Conservation (phyloP, 1,140 invertebrate species). For the Anoplolepis gracilipes region DNA sequence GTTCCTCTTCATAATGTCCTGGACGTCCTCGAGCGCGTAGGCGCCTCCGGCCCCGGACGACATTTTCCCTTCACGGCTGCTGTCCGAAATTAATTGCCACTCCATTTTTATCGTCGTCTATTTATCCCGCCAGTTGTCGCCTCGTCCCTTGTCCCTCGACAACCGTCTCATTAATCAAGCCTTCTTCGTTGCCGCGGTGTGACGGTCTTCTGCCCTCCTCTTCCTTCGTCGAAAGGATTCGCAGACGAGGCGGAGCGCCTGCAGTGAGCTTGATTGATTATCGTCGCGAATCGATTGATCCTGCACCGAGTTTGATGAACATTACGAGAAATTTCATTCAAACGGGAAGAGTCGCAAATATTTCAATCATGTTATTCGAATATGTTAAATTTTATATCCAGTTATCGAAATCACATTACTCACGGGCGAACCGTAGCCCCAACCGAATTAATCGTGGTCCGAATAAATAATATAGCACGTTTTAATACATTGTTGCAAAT, state of each 20-base stretch:
- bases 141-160: constrained; percentile 75
- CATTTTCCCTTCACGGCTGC: constrained; percentile 66
- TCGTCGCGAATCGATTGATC: constrained; percentile 68
- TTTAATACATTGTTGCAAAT: constrained; percentile 54
- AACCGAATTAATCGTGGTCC: constrained; percentile 44
- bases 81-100: constrained; percentile 81
- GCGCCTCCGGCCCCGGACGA: constrained; percentile 63
- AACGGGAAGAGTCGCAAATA: constrained; percentile 33
- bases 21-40: constrained; percentile 71
- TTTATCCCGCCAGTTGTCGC: constrained; percentile 77
- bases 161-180: constrained; percentile 79
- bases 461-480: constrained; percentile 48
- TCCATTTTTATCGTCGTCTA: constrained; percentile 80
- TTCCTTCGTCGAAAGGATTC: constrained; percentile 63
- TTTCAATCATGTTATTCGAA: constrained; percentile 28
- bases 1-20: constrained; percentile 73
- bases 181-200: constrained; percentile 72
- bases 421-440: constrained; percentile 11
- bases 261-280: constrained; percentile 70
- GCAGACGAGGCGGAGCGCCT: constrained; percentile 42
- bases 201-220: constrained; percentile 47
- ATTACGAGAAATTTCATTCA: constrained; percentile 32
- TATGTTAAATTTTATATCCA: constrained; percentile 44
- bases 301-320: constrained; percentile 53
- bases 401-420: constrained; percentile 48